Base-by-base conservation (phyloP, 92 coral and sea anemone species). In the Epizoanthus scotinus region DNA sequence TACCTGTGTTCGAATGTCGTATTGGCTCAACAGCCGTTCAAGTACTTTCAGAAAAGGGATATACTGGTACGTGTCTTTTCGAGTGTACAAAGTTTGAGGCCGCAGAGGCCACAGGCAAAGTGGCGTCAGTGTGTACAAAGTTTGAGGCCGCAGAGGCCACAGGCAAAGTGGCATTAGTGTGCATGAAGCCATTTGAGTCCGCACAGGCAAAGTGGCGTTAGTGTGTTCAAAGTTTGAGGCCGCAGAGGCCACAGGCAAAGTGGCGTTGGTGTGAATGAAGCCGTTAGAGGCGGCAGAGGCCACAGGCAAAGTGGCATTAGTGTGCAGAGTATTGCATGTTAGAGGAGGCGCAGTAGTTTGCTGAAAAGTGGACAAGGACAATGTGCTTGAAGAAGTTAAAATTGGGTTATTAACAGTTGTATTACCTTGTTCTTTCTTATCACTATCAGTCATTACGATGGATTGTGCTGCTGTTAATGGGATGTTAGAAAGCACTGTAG, bases 1-100 rank as follows among this genome's bases (percentile, higher is more conserved):
- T n/a, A 90, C 88, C 88, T 90, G 89, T 50, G 83, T 31, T 44
- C 86, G 29, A 12, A 90, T 63, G 27, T 90, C 90, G 58, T 87
- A 82, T 66, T 90, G 94, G 47, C 84, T 90, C 18, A 90, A 73
- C 49, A 90, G 67, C 57, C 71, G 85, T 79, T 84, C 68, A n/a
- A 90, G 83, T 2, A 89, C 87, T 29, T 87, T 85, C 59, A 90
- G 42, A 28, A 87, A 65, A 1, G 94, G 86, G 44, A 90, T 86
- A 64, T 90, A 90, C 58, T 87, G 91, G 10, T 42, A 42, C 10
- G 50, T 42, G 50, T 42, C 50, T 42, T 9, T 42, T 42, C 50
- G 50, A n/a, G n/a, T n/a, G n/a, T n/a, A n/a, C n/a, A n/a, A n/a
- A n/a, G n/a, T n/a, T n/a, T n/a, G n/a, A n/a, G n/a, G n/a, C n/a